A percentile compares a stretch with the other conserved stretches of the same genome.
phyloP scores from a whole-genome alignment of 30 jellyfish, hydroid and myxozoan species.

The Catostylus mosaicus region DNA sequence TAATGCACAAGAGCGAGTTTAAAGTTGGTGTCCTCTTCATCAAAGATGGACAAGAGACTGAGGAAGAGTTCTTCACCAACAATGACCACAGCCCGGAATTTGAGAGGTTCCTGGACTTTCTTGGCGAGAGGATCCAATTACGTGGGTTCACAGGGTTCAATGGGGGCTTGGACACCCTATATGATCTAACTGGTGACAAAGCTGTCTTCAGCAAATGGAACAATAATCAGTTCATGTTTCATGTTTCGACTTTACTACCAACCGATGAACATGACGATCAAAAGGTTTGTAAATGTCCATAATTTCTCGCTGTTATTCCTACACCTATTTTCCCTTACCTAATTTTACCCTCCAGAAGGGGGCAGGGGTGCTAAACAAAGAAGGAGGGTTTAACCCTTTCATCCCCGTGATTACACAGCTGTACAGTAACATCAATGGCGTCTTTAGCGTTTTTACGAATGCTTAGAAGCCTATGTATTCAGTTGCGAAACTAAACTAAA shows the following conservation, averaged over 20 bases:
- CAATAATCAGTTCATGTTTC: conserved; percentile 84
- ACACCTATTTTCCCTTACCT: no score
- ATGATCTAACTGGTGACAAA: conserved; percentile 84
- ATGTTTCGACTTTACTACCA: conserved; percentile 94
- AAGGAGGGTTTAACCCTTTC: no score
- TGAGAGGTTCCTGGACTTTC: conserved; percentile 80
- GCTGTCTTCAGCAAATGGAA: conserved; percentile 88
- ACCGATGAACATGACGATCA: conserved; percentile 93
- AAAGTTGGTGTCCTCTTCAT: conserved; percentile 91
- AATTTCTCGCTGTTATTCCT: no score
- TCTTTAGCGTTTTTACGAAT: no score
- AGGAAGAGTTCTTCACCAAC: conserved; percentile 91
- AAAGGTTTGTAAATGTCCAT: conserved; percentile 65
- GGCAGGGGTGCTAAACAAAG: no score
- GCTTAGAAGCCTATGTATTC: no score
- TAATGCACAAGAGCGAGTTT: conserved; percentile 87
- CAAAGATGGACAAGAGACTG: conserved; percentile 87
- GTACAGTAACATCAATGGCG: no score
- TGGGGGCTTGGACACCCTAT: conserved; percentile 92
- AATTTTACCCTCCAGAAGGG: no score
- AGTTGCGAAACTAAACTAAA: no score
- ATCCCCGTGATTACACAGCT: no score
- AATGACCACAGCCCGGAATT: conserved; percentile 78
- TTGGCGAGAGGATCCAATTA: conserved; percentile 79
- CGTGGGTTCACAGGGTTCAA: conserved; percentile 86